Base-by-base conservation (phyloP, 2,888 invertebrate genomes). In the Pelosia muscerda region DNA sequence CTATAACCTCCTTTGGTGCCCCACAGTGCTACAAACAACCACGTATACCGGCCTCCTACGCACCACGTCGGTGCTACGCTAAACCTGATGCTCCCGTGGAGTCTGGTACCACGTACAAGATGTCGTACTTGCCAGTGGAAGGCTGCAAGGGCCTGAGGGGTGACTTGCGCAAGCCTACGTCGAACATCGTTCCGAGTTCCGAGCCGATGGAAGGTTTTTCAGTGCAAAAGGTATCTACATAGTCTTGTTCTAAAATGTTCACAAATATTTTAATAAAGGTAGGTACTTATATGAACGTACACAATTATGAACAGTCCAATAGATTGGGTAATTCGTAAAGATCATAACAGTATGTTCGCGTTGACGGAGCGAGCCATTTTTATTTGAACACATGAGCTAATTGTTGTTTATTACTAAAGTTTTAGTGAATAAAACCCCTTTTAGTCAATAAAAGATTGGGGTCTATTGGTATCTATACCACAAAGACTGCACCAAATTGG, bases 51-150 rank as follows among this genome's bases (percentile, higher is more conserved):
- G 95, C 95, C 13, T 95, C 95, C 10, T 96, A 94, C 81, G 96
- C 96, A 0, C 96, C 96, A 0, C 89, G 94, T 0, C 89, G 95
- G 0, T 94, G 92, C 77, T 96, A 96, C 82, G 86, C 94, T 83
- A 95, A 95, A 61, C 96, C 97, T 0, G 90, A 93, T 0, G 94
- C 95, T 0, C 95, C 95, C 0, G 93, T 97, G 81, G 96, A 96
- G 70, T 89, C 86, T 0, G 94, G 95, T 74, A 97, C 97, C 23
- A 96, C 97, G 0, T 97, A 97, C 86, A 96, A 96, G 69, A 93
- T 96, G 77, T 96, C 96, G 0, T 97, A 96, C 80, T 87, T 96
- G 25, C 96, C 96, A 0, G 90, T 88, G 0, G 92, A 92, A 1
- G 93, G 90, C 0, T 90, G 92, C 74, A 79, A 82, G 76, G 91